Evolutionary conservation across 2,797 vertebrate species (phyloP).

Genomic region (Pteropus rufus): DNA sequence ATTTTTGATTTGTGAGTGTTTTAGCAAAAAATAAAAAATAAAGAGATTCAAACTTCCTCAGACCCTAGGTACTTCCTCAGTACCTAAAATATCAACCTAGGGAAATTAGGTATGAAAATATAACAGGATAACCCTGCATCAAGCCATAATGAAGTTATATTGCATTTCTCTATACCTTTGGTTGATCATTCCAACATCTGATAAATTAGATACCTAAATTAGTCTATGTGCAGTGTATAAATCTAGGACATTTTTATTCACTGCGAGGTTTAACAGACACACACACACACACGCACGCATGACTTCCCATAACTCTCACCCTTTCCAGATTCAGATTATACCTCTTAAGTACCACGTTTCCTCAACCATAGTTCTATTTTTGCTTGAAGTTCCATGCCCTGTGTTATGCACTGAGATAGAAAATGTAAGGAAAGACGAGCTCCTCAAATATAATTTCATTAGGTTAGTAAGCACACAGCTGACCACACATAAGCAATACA

Average conservation of each 20-base stretch:
- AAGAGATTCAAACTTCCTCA: neutral
- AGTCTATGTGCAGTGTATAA: neutral
- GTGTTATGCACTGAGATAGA: neutral
- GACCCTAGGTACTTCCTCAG: neutral
- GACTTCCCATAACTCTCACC: neutral
- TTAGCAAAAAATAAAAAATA: neutral
- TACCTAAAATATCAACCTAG: conserved; percentile 34
- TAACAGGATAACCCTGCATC: neutral
- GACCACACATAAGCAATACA: neutral
- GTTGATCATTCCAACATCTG: conserved; percentile 38
- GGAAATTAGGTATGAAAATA: conserved; percentile 21
- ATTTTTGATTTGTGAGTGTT: neutral
- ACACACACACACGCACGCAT: no score
- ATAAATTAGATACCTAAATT: neutral
- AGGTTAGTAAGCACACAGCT: neutral
- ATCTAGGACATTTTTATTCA: neutral
- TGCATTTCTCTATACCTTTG: neutral
- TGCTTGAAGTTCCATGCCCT: neutral
- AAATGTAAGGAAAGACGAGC: neutral
- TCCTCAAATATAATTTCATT: conserved; percentile 25
- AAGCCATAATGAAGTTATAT: neutral
- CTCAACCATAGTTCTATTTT: neutral
- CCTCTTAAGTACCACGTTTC: neutral
- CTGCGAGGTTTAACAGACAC: neutral
- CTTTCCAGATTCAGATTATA: neutral